Evolutionary conservation across 2,113 vertebrate genomes (phyloP), one percentile per base, ranked within the genome.

Genomic region (Cervus canadensis): DNA sequence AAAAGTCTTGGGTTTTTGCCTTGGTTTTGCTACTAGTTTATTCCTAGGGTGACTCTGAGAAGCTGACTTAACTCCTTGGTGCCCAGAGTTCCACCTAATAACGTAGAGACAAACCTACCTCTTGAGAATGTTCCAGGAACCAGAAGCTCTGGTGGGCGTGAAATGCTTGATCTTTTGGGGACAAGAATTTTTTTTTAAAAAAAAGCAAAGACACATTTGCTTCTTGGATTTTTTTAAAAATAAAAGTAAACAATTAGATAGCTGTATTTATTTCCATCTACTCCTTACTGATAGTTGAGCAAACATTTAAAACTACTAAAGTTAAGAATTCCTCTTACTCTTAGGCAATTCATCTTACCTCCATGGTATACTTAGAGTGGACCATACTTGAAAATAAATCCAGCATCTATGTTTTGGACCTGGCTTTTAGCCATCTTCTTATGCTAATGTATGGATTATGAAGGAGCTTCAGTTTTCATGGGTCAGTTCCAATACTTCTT

Each of bases 31-130:
- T 5, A 28, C 84, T 64, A 57, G 50, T 95, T 71, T 13, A 89
- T 93, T 97, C 94, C 85, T 40, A 76, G 59, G n/a, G 30, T 96
- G 26, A 93, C n/a, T 82, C 64, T 48, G 67, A 95, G 64, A 97
- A 87, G 67, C 95, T 97, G 57, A 67, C 15, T 94, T 94, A 91
- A 83, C 60, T 95, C 23, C 5, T n/a, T 83, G 88, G 91, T 88
- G 52, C 71, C 90, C 90, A 85, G 43, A 94, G 89, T 93, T 95
- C 57, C 50, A 89, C 52, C 74, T 87, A 52, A 7, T 74, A 92
- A 62, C 2, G 1, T 5, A 48, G 71, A 86, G 59, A 97, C 83
- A 97, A 93, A 93, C 16, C 91, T 97, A 84, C 95, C 93, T 97
- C 97, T 67, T 95, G 36, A 96, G 19, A 90, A 64, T 59, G 48